Evolutionary conservation across 2,797 vertebrate species (phyloP).

Genomic region (Echiichthys vipera): DNA sequence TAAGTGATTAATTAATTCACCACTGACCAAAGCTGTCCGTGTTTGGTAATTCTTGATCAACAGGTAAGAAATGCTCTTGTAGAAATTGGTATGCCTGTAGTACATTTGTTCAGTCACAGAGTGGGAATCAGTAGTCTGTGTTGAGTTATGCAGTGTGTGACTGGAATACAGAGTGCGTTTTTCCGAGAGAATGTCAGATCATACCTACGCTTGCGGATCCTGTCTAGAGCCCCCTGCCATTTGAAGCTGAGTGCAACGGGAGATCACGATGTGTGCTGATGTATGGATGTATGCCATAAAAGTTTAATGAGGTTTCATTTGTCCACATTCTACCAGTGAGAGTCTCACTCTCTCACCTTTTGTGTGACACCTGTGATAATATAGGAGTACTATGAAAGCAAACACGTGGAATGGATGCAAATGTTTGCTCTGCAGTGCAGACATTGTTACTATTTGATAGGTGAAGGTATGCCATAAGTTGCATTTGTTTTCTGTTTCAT

Average conservation of each 20-base stretch:
- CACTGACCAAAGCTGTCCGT: neutral
- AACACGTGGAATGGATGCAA: conserved; percentile 27
- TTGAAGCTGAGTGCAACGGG: conserved; percentile 37
- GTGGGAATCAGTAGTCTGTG: conserved; percentile 14
- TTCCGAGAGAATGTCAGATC: conserved; percentile 54
- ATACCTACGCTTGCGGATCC: conserved; percentile 26
- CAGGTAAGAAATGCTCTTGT: neutral
- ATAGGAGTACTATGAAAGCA: conserved; percentile 45
- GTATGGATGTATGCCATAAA: conserved; percentile 63
- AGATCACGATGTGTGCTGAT: conserved; percentile 45
- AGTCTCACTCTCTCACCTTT: conserved; percentile 30
- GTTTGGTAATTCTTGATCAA: conserved; percentile 8
- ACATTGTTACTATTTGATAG: conserved; percentile 52
- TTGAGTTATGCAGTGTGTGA: conserved; percentile 52
- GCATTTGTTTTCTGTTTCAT: conserved; percentile 37
- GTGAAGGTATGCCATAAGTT: conserved; percentile 2
- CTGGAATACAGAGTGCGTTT: conserved; percentile 59
- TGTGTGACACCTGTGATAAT: conserved; percentile 24
- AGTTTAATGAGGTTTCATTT: conserved; percentile 68
- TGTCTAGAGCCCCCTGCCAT: conserved; percentile 20
- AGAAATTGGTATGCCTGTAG: conserved; percentile 45
- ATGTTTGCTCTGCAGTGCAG: conserved; percentile 52
- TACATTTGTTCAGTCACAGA: conserved; percentile 26
- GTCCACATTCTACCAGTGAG: conserved; percentile 47
- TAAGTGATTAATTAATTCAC: conserved; percentile 7